phyloP scores from a whole-genome alignment of 2,888 invertebrate species.

The Agonopterix alstromeriana region DNA sequence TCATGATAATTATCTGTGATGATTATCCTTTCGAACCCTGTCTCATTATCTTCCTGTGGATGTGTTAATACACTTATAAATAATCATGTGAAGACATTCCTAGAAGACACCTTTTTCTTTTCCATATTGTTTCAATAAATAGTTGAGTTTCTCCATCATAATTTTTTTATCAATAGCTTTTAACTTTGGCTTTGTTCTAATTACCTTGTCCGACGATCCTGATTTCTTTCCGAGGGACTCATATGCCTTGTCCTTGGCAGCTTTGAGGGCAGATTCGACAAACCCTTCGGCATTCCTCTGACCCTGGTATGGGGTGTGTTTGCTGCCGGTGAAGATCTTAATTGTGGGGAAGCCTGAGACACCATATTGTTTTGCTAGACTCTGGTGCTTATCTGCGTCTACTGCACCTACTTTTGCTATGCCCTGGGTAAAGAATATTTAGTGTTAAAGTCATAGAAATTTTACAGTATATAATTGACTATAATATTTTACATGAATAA shows the following conservation, averaged over 20 bases:
- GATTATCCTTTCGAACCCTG: too few relatives aligned
- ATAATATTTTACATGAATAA: too few relatives aligned
- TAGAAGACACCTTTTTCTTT: too few relatives aligned
- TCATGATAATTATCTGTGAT: too few relatives aligned
- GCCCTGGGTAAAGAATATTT: constrained; percentile 76
- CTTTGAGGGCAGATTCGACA: constrained; percentile 89
- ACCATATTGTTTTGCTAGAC: constrained; percentile 86
- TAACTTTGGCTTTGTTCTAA: neutral
- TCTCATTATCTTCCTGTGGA: too few relatives aligned
- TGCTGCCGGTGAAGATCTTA: constrained; percentile 93
- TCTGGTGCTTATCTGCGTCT: constrained; percentile 92
- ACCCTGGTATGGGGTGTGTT: constrained; percentile 92
- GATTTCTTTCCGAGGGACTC: constrained; percentile 80
- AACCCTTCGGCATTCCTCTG: constrained; percentile 90
- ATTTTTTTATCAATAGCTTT: neutral
- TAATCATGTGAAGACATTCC: too few relatives aligned
- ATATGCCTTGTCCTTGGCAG: constrained; percentile 85
- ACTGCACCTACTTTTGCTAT: constrained; percentile 96
- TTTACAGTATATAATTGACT: constrained; percentile 1
- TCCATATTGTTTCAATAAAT: constrained; percentile 1
- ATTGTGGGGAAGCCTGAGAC: constrained; percentile 97
- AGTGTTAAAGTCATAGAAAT: neutral
- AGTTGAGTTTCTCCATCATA: neutral
- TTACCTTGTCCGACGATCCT: constrained; percentile 61
- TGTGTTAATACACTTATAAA: too few relatives aligned